Base-by-base conservation (phyloP, 2,888 invertebrate species). In the Lepidocyrtinus sp. region DNA sequence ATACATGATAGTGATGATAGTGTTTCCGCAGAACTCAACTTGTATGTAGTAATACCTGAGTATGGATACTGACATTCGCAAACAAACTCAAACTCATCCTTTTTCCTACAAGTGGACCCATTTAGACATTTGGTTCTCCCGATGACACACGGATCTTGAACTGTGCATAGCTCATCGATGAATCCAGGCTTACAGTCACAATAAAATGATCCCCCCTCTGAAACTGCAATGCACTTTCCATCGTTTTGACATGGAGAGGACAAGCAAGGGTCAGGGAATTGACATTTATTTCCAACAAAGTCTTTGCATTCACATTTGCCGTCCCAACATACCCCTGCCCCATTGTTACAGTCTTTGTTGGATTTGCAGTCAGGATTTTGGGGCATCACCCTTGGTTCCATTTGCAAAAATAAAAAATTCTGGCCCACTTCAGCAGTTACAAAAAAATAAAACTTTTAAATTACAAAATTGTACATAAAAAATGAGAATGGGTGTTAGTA, bases 11-110 rank as follows among this genome's bases (percentile, higher is more conserved):
- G n/a, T n/a, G n/a, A n/a, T n/a, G n/a, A n/a, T n/a, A n/a, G n/a
- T n/a, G n/a, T n/a, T n/a, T n/a, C n/a, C n/a, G n/a, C n/a, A n/a
- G n/a, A n/a, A n/a, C n/a, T n/a, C n/a, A n/a, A n/a, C n/a, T n/a
- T n/a, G n/a, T n/a, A n/a, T n/a, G n/a, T n/a, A n/a, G n/a, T n/a
- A n/a, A n/a, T n/a, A n/a, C n/a, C 77, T 12, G 5, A 22, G 27
- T 72, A 83, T 9, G 82, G 82, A 5, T 77, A 15, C 0, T 76
- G 76, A 72, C 82, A 83, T 68, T 62, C 22, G 36, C 82, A 83
- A 26, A 61, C 36, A 24, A 73, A 83, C 1, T 82, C 82, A 63
- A 62, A 67, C 21, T 80, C 50, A 22, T 63, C 36, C 7, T 2
- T 27, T 15, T 50, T 75, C 17, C 55, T 27, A 46, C 82, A 83